Conservation (phyloP, 2,888 invertebrate species). For the Eupeodes latifasciatus region DNA sequence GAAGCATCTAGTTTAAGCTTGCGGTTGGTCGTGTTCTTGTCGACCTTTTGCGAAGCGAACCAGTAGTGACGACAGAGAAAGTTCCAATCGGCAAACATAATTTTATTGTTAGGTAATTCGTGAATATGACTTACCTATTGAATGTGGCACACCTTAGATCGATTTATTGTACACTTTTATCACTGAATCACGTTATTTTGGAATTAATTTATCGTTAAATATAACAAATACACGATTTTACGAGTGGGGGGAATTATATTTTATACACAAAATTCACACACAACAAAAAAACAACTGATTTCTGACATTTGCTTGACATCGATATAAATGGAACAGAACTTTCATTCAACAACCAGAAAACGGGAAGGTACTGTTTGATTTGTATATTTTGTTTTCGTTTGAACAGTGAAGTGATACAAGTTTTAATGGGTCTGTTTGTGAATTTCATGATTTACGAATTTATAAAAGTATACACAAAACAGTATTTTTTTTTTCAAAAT, state of each 20-base stretch:
- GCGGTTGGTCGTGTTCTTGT: background rate
- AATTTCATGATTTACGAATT: too few relatives aligned
- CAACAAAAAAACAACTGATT: constrained; percentile 52
- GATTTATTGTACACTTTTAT: constrained; percentile 52
- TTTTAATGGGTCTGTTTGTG: too few relatives aligned
- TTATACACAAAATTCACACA: constrained; percentile 54
- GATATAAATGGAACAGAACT: constrained; percentile 62
- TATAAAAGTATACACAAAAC: too few relatives aligned
- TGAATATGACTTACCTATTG: constrained; percentile 53
- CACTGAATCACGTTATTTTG: constrained; percentile 48
- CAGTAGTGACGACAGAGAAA: constrained; percentile 40
- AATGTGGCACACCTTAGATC: constrained; percentile 57
- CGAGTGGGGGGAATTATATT: constrained; percentile 27
- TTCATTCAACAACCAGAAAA: constrained; percentile 38
- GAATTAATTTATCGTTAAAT: constrained; percentile 40
- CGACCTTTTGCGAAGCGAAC: too few relatives aligned
- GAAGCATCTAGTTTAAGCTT: background rate
- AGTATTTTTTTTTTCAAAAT: too few relatives aligned
- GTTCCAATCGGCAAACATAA: constrained; percentile 45
- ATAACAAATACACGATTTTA: constrained; percentile 31
- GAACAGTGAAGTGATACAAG: constrained; percentile 42
- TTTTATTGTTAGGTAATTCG: constrained; percentile 53
- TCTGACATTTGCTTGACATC: constrained; percentile 57
- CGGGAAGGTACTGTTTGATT: constrained; percentile 12
- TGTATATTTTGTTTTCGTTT: constrained; percentile 28